phyloP scores from a whole-genome alignment of 2,888 invertebrate species.

The Diarsia mendica region DNA sequence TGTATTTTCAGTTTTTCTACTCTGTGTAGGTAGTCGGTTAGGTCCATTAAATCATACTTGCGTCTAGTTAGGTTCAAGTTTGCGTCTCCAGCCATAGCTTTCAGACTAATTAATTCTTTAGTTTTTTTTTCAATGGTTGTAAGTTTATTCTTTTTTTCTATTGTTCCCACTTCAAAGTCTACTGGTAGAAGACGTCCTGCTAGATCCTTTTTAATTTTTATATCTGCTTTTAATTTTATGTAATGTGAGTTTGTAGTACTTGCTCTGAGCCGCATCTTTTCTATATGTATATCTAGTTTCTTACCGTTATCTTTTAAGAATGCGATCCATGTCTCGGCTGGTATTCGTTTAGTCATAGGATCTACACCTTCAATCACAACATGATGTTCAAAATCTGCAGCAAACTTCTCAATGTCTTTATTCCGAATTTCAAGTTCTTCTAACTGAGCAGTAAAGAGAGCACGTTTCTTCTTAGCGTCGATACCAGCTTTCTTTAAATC shows the following conservation, averaged over 20 bases:
- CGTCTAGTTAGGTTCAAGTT: conserved; percentile 88
- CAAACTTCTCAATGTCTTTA: conserved; percentile 85
- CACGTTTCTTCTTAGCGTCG: conserved; percentile 79
- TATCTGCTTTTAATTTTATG: conserved; percentile 87
- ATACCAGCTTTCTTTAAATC: conserved; percentile 74
- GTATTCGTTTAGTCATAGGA: conserved; percentile 90
- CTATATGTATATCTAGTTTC: conserved; percentile 87
- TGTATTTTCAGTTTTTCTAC: conserved; percentile 70
- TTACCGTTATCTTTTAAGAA: conserved; percentile 91
- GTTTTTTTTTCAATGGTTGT: conserved; percentile 88
- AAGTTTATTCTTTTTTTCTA: conserved; percentile 89
- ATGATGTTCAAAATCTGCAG: conserved; percentile 84
- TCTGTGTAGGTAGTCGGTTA: conserved; percentile 81
- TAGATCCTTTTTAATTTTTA: conserved; percentile 68
- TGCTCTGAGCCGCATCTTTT: conserved; percentile 89
- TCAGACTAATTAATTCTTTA: conserved; percentile 86
- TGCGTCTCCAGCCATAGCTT: conserved; percentile 90
- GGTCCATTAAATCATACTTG: conserved; percentile 88
- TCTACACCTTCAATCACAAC: conserved; percentile 89
- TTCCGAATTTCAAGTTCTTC: conserved; percentile 89
- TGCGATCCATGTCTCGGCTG: conserved; percentile 90
- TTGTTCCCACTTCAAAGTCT: conserved; percentile 91
- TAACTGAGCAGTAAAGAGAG: conserved; percentile 84
- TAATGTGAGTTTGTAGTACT: conserved; percentile 88
- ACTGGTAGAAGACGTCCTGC: conserved; percentile 75